Base-by-base conservation (phyloP, 2,888 invertebrate species). In the Thymelicus acteon region DNA sequence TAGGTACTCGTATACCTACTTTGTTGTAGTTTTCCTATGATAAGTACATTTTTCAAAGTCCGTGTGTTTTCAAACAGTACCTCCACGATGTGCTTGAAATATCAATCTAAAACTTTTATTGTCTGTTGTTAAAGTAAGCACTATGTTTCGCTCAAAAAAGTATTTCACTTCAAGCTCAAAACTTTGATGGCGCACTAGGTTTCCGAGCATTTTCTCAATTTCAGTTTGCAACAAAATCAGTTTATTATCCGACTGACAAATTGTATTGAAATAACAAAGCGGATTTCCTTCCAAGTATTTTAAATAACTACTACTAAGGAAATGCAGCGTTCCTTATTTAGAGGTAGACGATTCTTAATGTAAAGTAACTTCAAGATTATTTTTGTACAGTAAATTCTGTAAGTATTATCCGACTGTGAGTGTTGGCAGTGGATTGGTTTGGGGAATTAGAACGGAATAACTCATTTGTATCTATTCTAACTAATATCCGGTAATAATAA, bases 161-260 rank as follows among this genome's bases (percentile, higher is more conserved):
- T 82, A 82, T 86, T 87, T 83, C 80, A 82, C 79, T 85, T 82
- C 78, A 79, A 76, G 78, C 78, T 81, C 78, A 80, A 75, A 90
- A 89, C 85, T 90, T 88, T 74, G 79, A 82, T 83, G 79, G 84
- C 76, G 79, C 80, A 78, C 54, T 54, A 54, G 19, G 82, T 84
- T 82, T 83, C 80, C 83, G 83, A 85, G 82, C 82, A 85, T 89
- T 90, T 89, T 88, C 91, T 89, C 91, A 89, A 90, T 90, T 90
- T 90, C 87, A 90, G 90, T 91, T 91, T 86, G 85, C 88, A 92
- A 91, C 89, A 90, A 91, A 90, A 90, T 91, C 88, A 87, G 89
- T 91, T 91, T 91, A 91, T 90, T 89, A 87, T 86, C 86, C 82
- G 82, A 85, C 86, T 89, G 88, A 90, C 85, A 90, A 91, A 92